phyloP scores from a whole-genome alignment of 2,888 invertebrate genomes.

The Dolichomitus sp. region DNA sequence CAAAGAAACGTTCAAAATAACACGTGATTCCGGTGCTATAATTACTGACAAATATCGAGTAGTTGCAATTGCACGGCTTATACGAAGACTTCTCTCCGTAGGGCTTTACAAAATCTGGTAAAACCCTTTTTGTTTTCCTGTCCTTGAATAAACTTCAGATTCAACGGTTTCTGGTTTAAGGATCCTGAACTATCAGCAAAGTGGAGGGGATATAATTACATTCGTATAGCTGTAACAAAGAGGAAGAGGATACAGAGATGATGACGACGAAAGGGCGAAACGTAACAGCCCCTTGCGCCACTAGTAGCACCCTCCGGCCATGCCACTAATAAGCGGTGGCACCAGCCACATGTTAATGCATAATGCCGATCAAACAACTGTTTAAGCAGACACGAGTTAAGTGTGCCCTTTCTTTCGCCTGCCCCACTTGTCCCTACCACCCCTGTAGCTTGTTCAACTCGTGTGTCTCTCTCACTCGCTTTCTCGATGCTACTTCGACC shows the following conservation, averaged over 20 bases:
- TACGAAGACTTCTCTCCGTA: too few relatives aligned
- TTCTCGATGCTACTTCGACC: constrained; percentile 14
- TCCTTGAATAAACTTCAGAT: constrained; percentile 28
- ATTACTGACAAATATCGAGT: too few relatives aligned
- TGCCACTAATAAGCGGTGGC: constrained; percentile 83
- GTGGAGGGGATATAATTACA: constrained; percentile 9
- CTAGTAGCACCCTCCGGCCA: constrained; percentile 63
- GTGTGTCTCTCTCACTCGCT: constrained; percentile 37
- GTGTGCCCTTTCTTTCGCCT: constrained; percentile 79
- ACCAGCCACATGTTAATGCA: constrained; percentile 85
- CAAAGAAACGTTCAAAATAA: too few relatives aligned
- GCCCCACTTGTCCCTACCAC: constrained; percentile 54
- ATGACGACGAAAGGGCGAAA: constrained; percentile 45
- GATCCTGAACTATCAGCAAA: constrained; percentile 13
- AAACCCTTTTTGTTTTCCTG: constrained; percentile 38
- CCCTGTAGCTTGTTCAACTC: constrained; percentile 63
- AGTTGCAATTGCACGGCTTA: too few relatives aligned
- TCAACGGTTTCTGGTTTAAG: constrained; percentile 48
- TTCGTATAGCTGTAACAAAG: constrained; percentile 31
- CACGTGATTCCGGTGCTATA: too few relatives aligned
- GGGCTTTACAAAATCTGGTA: constrained; percentile 30
- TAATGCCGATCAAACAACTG: constrained; percentile 85
- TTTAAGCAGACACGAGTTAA: constrained; percentile 85
- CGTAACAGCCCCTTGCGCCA: constrained; percentile 63
- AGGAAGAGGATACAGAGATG: constrained; percentile 50